Evolutionary conservation across 2,797 vertebrate species (phyloP).

Genomic region (Tauraco hartlaubi): DNA sequence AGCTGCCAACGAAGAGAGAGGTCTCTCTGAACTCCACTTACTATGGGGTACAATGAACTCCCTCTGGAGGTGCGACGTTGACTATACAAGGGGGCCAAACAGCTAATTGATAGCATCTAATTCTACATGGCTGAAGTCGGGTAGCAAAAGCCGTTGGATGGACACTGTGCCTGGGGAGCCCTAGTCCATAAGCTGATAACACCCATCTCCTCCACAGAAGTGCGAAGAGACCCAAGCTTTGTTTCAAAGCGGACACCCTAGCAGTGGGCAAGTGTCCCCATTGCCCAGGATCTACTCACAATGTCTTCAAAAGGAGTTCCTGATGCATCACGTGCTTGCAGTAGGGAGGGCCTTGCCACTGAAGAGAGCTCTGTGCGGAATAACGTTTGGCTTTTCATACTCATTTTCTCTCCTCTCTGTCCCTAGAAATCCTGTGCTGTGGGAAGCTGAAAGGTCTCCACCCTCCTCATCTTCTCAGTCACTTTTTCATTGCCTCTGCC

Average conservation of each 20-base stretch:
- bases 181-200: fast-evolving
- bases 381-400: neutral
- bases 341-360: neutral
- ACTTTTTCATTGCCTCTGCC: neutral
- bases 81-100: neutral
- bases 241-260: neutral
- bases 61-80: neutral
- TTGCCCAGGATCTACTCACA: neutral
- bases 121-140: neutral
- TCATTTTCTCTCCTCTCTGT: neutral
- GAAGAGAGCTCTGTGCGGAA: neutral
- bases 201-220: neutral
- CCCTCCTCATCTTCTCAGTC: conserved; percentile 28
- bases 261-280: neutral
- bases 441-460: conserved; percentile 32
- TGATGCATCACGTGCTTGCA: neutral
- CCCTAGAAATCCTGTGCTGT: neutral
- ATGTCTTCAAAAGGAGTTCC: neutral
- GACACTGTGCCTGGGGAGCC: fast-evolving
- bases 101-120: neutral
- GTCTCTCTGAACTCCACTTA: neutral
- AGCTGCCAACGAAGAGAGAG: neutral
- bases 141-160: fast-evolving
- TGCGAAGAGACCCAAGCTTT: neutral
- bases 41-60: neutral